These are phyloP conservation scores for Drosophila triauraria DNA, from an alignment of 1,140 invertebrate genomes.

Conservation along the genomic window DNA sequence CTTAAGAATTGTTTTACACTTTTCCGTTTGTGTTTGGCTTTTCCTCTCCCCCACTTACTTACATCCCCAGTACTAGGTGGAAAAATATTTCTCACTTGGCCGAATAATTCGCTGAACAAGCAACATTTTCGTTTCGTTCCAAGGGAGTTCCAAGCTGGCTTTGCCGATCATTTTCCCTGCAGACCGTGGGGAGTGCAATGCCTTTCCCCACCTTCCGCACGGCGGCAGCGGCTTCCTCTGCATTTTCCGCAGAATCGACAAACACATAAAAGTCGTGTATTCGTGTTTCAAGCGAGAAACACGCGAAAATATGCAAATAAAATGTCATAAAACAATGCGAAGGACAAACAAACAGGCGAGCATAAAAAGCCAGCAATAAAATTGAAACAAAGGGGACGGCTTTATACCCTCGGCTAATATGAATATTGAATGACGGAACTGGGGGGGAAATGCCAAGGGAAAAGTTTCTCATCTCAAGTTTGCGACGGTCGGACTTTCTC, in stretches of 20 bases:
- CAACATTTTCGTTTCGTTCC: slow-evolving; percentile 13
- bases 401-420: slow-evolving; percentile 51
- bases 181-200: slow-evolving; percentile 38
- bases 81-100: slow-evolving; percentile 53
- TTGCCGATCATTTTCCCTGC: slow-evolving; percentile 20
- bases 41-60: background rate
- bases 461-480: slow-evolving; percentile 4
- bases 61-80: slow-evolving; percentile 3
- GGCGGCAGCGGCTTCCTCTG: slow-evolving; percentile 29
- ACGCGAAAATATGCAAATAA: slow-evolving; percentile 79
- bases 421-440: slow-evolving; percentile 45
- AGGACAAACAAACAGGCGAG: slow-evolving; percentile 58
- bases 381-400: slow-evolving; percentile 46
- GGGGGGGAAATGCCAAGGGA: slow-evolving; percentile 4
- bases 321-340: slow-evolving; percentile 79
- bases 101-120: slow-evolving; percentile 37
- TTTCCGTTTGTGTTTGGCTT: slow-evolving; percentile 55
- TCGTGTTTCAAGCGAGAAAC: slow-evolving; percentile 37
- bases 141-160: background rate
- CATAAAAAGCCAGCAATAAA: slow-evolving; percentile 48
- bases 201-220: slow-evolving; percentile 6
- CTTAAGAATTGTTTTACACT: slow-evolving; percentile 80
- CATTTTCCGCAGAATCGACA: slow-evolving; percentile 68
- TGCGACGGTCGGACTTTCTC: too few species aligned
- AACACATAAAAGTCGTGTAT: slow-evolving; percentile 71